phyloP scores from a whole-genome alignment of 2,113 vertebrate species.

The Procavia capensis region DNA sequence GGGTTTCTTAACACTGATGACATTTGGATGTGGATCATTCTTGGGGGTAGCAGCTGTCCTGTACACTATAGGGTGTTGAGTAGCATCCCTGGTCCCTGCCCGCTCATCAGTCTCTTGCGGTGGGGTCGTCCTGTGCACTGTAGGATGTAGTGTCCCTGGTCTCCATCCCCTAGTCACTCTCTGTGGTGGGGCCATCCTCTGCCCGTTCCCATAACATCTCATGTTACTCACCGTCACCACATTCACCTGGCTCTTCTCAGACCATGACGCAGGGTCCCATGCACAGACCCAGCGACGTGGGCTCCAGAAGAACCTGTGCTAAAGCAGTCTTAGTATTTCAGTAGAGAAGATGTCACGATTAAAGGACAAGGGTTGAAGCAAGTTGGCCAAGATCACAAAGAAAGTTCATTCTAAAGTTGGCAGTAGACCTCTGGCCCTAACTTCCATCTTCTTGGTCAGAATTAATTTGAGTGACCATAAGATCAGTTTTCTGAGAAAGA shows the following conservation, averaged over 20 bases:
- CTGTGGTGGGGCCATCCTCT: not conserved
- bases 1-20: not conserved
- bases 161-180: too few relatives aligned
- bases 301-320: not conserved
- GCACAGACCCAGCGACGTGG: not conserved
- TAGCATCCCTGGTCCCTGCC: not conserved
- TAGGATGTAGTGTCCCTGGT: too few relatives aligned
- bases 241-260: not conserved
- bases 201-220: not conserved
- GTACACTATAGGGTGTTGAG: not conserved
- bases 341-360: conserved; percentile 37
- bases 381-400: conserved; percentile 46
- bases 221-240: not conserved
- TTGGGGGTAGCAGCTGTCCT: not conserved
- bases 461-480: not conserved
- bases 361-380: conserved; percentile 44
- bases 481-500: conserved; percentile 34
- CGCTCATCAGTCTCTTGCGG: not conserved
- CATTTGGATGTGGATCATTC: not conserved
- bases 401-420: conserved; percentile 28
- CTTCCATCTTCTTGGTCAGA: conserved; percentile 31
- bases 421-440: not conserved
- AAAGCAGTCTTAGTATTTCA: conserved; percentile 38
- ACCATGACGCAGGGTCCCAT: not conserved
- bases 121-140: too few relatives aligned